Conservation (phyloP, 2,113 vertebrate genomes). For the Setophaga petechia region DNA sequence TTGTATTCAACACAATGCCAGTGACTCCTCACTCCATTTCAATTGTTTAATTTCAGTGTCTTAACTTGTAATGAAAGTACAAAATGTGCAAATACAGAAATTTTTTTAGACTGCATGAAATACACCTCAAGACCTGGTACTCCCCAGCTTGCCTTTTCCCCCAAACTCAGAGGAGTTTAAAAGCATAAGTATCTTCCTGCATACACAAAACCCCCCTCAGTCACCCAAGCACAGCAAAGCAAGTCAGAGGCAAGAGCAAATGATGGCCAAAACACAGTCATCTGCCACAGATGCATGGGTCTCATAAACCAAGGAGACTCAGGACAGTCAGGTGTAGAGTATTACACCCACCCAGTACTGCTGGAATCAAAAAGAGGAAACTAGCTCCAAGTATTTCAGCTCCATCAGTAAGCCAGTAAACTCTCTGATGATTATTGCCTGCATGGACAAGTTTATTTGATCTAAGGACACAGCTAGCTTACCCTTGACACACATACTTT, state of each 20-base stretch:
- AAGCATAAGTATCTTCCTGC: neutral
- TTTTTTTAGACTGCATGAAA: neutral
- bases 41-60: neutral
- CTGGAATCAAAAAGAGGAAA: neutral
- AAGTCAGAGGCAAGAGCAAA: neutral
- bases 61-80: neutral
- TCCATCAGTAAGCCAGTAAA: neutral
- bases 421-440: neutral
- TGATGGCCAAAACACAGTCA: fast-evolving
- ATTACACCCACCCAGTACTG: neutral
- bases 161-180: neutral
- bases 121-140: neutral
- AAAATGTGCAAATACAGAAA: neutral
- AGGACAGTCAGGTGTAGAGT: no score
- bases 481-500: neutral
- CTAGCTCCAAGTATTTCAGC: neutral
- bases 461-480: neutral
- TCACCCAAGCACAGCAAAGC: neutral
- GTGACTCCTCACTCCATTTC: neutral
- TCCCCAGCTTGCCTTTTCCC: neutral
- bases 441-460: fast-evolving
- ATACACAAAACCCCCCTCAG: neutral
- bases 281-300: fast-evolving
- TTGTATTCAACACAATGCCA: neutral
- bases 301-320: neutral